Evolutionary conservation across 2,888 invertebrate species (phyloP).

Genomic region (Drosophila meridionalis): DNA sequence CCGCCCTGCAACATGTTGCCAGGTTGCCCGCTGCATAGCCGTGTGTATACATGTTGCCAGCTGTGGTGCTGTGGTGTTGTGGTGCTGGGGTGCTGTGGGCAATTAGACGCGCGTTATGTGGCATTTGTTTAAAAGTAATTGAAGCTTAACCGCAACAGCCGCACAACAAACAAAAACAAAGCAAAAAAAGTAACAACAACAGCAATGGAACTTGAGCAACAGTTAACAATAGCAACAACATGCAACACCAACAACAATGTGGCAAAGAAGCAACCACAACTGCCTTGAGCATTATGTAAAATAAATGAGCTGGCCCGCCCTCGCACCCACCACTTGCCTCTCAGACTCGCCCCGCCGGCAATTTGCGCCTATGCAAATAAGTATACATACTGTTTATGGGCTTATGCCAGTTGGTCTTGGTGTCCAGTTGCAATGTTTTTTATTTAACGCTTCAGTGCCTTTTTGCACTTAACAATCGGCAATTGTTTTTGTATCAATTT

Average conservation of each 20-base stretch:
- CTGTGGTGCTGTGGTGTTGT: neutral
- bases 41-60: slow-evolving; percentile 27
- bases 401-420: slow-evolving; percentile 28
- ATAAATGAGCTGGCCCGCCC: slow-evolving; percentile 54
- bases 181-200: slow-evolving; percentile 35
- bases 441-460: slow-evolving; percentile 50
- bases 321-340: slow-evolving; percentile 10
- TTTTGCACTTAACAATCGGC: slow-evolving; percentile 42
- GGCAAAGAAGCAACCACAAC: slow-evolving; percentile 72
- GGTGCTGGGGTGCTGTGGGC: slow-evolving; percentile 41
- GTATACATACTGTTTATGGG: slow-evolving; percentile 37
- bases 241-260: slow-evolving; percentile 53
- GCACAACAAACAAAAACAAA: slow-evolving; percentile 19
- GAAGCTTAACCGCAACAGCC: slow-evolving; percentile 71
- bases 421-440: slow-evolving; percentile 39
- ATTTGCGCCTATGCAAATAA: slow-evolving; percentile 63
- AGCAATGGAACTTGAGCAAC: slow-evolving; percentile 62
- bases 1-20: slow-evolving; percentile 46
- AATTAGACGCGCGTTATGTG: slow-evolving; percentile 74
- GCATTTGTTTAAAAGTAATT: slow-evolving; percentile 78
- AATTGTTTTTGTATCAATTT: slow-evolving; percentile 43
- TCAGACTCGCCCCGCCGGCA: slow-evolving; percentile 24
- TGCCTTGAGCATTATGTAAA: slow-evolving; percentile 75
- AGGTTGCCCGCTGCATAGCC: slow-evolving; percentile 16
- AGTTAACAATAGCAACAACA: slow-evolving; percentile 62